phyloP scores from a whole-genome alignment of 2,113 vertebrate genomes.

The Pleuronectes platessa region DNA sequence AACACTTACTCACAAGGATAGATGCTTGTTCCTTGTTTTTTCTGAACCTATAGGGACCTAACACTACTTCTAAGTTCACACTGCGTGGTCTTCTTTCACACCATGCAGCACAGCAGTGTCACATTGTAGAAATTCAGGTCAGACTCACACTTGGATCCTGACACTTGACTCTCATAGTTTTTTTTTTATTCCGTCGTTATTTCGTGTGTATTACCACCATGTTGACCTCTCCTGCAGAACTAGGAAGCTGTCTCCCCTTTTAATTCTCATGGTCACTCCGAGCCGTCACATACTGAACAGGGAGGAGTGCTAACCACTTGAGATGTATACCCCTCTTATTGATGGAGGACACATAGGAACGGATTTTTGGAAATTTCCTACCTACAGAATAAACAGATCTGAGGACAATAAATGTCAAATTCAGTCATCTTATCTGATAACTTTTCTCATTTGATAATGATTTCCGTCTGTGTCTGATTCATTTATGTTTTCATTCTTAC shows the following conservation, averaged over 20 bases:
- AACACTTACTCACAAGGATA: background rate
- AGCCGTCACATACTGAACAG: slow-evolving; percentile 54
- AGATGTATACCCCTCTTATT: slow-evolving; percentile 5
- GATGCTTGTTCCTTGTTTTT: slow-evolving; percentile 14
- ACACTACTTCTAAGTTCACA: slow-evolving; percentile 77
- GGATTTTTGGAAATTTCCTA: background rate
- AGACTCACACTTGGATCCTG: background rate
- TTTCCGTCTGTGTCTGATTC: background rate
- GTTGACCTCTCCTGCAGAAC: slow-evolving; percentile 50
- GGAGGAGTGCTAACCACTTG: background rate
- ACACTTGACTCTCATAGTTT: background rate
- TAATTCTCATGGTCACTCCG: slow-evolving; percentile 38
- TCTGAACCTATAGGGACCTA: slow-evolving; percentile 72
- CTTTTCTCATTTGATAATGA: background rate
- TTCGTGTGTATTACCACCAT: background rate
- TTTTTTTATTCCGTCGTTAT: background rate
- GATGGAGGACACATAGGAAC: background rate
- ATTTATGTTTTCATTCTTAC: background rate
- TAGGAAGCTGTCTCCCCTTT: slow-evolving; percentile 51
- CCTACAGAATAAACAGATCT: background rate
- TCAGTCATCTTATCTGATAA: background rate
- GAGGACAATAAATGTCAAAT: background rate
- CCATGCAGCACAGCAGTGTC: slow-evolving; percentile 71
- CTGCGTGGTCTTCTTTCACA: slow-evolving; percentile 70
- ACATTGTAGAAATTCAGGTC: slow-evolving; percentile 59